Conservation (phyloP, 2,888 invertebrate species). For the Andrena camellia region DNA sequence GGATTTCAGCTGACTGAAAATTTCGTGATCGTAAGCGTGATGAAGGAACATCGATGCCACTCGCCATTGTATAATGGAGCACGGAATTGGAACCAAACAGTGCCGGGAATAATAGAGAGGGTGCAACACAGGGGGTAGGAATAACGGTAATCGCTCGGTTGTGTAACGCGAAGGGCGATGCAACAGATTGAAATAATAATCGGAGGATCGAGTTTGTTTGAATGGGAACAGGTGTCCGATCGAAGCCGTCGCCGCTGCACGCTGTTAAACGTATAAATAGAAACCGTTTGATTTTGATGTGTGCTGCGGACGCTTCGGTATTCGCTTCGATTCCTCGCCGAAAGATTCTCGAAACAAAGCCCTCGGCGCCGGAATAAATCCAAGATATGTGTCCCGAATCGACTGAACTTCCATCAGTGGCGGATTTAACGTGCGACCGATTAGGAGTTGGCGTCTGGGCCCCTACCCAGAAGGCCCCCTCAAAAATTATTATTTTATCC, state of each 20-base stretch:
- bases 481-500: no score
- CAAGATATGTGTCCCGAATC: no score
- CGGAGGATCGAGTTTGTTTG: slow-evolving; percentile 66
- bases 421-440: no score
- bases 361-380: slow-evolving; percentile 10
- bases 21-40: background rate
- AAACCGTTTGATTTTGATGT: slow-evolving; percentile 82
- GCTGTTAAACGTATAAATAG: slow-evolving; percentile 80
- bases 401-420: no score
- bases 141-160: slow-evolving; percentile 32
- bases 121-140: slow-evolving; percentile 32
- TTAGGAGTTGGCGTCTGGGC: no score
- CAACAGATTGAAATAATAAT: slow-evolving; percentile 69
- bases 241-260: slow-evolving; percentile 71
- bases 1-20: no score
- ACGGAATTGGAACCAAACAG: slow-evolving; percentile 2
- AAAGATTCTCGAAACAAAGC: slow-evolving; percentile 43
- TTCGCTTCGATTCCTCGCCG: slow-evolving; percentile 68
- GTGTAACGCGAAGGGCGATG: slow-evolving; percentile 36
- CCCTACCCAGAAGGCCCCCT: no score
- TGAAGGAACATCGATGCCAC: background rate
- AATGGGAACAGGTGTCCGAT: slow-evolving; percentile 78
- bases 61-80: background rate
- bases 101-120: background rate
- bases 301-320: slow-evolving; percentile 75